phyloP scores from a whole-genome alignment of 1,140 invertebrate genomes.

The Drosophila seguyi region DNA sequence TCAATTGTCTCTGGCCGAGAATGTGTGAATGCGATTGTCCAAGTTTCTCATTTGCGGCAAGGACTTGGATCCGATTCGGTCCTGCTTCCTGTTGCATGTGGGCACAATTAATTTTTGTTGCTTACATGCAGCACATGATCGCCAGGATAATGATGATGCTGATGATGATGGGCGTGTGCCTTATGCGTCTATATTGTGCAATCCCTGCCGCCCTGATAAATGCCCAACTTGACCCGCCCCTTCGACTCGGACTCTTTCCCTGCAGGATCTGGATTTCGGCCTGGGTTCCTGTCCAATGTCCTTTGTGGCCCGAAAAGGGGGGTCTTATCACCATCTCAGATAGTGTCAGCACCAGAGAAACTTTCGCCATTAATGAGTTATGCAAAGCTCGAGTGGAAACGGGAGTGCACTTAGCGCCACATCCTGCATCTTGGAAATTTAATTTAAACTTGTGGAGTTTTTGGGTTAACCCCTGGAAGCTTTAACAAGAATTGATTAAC shows the following conservation, averaged over 20 bases:
- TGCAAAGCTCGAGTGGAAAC: constrained; percentile 17
- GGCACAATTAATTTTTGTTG: constrained; percentile 69
- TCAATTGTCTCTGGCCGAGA: constrained; percentile 74
- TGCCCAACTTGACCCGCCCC: constrained; percentile 26
- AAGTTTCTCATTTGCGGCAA: constrained; percentile 61
- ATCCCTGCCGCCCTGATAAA: constrained; percentile 42
- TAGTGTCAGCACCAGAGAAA: constrained; percentile 44
- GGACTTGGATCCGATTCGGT: constrained; percentile 36
- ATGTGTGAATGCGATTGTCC: constrained; percentile 78
- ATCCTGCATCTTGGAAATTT: constrained; percentile 53
- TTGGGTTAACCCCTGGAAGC: constrained; percentile 10
- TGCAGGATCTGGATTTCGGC: constrained; percentile 1
- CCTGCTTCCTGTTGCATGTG: constrained; percentile 70
- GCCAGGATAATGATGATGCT: constrained; percentile 36
- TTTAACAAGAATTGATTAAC: neutral
- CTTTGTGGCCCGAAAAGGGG: constrained; percentile 25
- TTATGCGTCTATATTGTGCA: constrained; percentile 43
- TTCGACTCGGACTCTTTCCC: neutral
- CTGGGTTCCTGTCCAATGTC: neutral
- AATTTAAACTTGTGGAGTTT: constrained; percentile 36
- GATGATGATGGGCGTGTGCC: constrained; percentile 29
- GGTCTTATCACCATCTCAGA: constrained; percentile 32
- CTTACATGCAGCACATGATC: constrained; percentile 43
- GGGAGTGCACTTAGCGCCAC: constrained; percentile 39
- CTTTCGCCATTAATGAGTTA: constrained; percentile 55